These are phyloP conservation scores for Harpegnathos saltator DNA, from an alignment of 1,140 invertebrate species.

Conservation along the genomic window DNA sequence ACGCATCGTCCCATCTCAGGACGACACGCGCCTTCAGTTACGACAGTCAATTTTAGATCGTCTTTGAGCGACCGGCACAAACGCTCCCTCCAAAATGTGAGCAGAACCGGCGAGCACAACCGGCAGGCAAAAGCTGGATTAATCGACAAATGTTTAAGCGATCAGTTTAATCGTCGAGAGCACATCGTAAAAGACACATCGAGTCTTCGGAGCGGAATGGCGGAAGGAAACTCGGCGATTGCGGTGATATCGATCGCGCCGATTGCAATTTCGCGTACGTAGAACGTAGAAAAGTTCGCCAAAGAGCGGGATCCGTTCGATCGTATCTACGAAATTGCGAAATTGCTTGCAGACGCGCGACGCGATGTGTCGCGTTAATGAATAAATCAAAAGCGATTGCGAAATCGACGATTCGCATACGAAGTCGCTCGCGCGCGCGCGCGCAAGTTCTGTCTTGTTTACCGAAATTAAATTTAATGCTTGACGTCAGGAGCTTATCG, in stretches of 20 bases:
- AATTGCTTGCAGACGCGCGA: too few relatives aligned
- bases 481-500: constrained; percentile 51
- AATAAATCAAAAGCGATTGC: constrained; percentile 18
- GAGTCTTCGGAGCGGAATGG: neutral
- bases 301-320: too few relatives aligned
- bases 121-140: neutral
- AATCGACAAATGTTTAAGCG: neutral
- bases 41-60: constrained; percentile 37
- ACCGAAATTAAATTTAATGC: constrained; percentile 48
- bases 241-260: too few relatives aligned
- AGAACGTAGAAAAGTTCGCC: too few relatives aligned
- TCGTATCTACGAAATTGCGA: too few relatives aligned
- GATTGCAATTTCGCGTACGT: too few relatives aligned
- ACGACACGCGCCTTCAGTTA: constrained; percentile 41
- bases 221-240: too few relatives aligned
- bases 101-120: neutral
- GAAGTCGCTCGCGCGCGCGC: neutral
- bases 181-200: neutral
- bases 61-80: constrained; percentile 6
- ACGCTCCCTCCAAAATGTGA: constrained; percentile 21
- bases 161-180: neutral
- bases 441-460: constrained; percentile 37
- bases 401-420: constrained; percentile 16
- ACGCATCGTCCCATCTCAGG: constrained; percentile 65
- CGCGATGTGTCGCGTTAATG: neutral